These are phyloP conservation scores for Suncus etruscus DNA, from an alignment of 2,113 vertebrate genomes.

Conservation along the genomic window DNA sequence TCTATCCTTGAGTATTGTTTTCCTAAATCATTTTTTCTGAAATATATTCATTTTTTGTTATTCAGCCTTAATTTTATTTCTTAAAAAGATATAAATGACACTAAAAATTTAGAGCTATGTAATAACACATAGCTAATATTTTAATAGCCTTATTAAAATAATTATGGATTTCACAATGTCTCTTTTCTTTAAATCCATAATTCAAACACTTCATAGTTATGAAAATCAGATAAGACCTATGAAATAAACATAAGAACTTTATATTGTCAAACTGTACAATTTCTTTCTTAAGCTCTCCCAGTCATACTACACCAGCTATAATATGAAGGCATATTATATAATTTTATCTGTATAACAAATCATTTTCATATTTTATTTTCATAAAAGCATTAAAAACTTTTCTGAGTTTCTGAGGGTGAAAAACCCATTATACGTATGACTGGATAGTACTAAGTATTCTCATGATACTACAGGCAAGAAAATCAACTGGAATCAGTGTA, in stretches of 20 bases:
- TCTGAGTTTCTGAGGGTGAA: neutral
- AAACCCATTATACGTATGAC: neutral
- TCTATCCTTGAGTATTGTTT: neutral
- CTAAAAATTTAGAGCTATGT: too few species aligned
- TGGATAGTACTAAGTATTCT: neutral
- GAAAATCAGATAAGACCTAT: neutral
- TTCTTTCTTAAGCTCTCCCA: too few species aligned
- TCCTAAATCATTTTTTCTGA: neutral
- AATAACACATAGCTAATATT: too few species aligned
- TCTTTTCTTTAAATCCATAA: neutral
- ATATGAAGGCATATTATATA: neutral
- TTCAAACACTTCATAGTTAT: neutral
- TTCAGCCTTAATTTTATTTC: neutral
- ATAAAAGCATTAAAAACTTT: neutral
- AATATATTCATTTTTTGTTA: neutral
- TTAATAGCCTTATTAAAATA: too few species aligned
- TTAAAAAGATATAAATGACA: neutral
- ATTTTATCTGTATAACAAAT: neutral
- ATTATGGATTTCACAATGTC: neutral
- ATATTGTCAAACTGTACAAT: neutral
- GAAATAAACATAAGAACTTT: neutral
- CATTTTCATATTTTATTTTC: neutral
- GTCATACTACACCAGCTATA: neutral
- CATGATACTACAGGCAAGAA: neutral
- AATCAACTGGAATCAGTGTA: neutral